Conservation (phyloP, 2,113 vertebrate species). For the Phrynosoma platyrhinos region DNA sequence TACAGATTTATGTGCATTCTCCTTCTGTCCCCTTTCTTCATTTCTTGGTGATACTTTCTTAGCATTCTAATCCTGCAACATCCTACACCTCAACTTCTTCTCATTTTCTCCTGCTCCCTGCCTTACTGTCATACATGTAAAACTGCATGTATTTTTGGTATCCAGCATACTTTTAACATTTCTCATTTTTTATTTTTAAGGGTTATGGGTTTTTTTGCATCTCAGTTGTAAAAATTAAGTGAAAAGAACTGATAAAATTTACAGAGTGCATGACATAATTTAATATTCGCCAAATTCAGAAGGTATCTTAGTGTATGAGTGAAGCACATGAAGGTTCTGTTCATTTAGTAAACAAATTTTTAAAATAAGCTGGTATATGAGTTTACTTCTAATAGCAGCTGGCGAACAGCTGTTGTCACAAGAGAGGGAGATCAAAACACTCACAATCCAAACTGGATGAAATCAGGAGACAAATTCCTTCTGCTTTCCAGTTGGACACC, state of each 20-base stretch:
- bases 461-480: conserved; percentile 42
- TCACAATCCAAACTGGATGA: conserved; percentile 19
- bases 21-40: not conserved
- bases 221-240: conserved; percentile 19
- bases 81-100: not conserved
- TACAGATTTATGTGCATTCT: not conserved
- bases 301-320: not conserved
- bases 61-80: not conserved
- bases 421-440: not conserved
- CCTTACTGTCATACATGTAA: not conserved
- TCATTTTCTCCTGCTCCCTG: not conserved
- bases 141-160: not conserved
- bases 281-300: not conserved
- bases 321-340: not conserved
- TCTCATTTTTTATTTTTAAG: not conserved
- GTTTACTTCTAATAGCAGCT: conserved; percentile 18
- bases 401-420: not conserved
- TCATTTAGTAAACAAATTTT: conserved; percentile 17
- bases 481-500: conserved; percentile 27
- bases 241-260: not conserved
- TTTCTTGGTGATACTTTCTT: not conserved
- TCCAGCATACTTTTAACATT: not conserved
- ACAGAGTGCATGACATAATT: not conserved
- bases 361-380: not conserved
- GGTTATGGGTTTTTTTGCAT: not conserved